Evolutionary conservation across 2,888 invertebrate species (phyloP).

Genomic region (Nephrocerus scutellatus): DNA sequence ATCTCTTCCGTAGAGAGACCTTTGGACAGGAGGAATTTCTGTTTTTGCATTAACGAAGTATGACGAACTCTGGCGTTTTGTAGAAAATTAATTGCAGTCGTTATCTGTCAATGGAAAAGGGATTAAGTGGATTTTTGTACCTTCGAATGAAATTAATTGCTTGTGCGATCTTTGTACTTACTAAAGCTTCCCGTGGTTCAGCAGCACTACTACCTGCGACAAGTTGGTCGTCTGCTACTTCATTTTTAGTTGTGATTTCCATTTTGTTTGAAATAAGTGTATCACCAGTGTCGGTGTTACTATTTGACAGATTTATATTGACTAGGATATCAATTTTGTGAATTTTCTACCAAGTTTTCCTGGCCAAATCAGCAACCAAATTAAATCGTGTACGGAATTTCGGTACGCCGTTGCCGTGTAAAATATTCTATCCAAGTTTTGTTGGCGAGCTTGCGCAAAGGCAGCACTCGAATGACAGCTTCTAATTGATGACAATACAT

Average conservation of each 20-base stretch:
- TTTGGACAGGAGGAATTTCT: constrained; percentile 69
- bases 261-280: constrained; percentile 29
- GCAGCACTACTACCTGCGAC: constrained; percentile 9
- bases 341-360: too few relatives aligned
- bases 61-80: constrained; percentile 76
- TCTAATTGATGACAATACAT: too few relatives aligned
- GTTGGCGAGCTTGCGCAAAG: too few relatives aligned
- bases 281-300: constrained; percentile 44
- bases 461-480: too few relatives aligned
- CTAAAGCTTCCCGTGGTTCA: constrained; percentile 41
- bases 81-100: constrained; percentile 78
- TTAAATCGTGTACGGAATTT: too few relatives aligned
- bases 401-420: too few relatives aligned
- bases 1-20: constrained; percentile 72
- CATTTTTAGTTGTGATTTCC: constrained; percentile 13
- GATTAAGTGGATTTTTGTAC: not conserved
- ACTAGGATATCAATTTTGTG: constrained; percentile 43
- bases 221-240: constrained; percentile 8
- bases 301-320: constrained; percentile 40
- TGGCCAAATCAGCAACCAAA: too few relatives aligned
- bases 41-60: constrained; percentile 70
- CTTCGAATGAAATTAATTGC: not conserved
- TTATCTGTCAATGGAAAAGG: constrained; percentile 55
- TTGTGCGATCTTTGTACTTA: constrained; percentile 23
- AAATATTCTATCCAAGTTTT: too few relatives aligned